phyloP scores from a whole-genome alignment of 2,888 invertebrate species.

The Lampropteryx suffumata region DNA sequence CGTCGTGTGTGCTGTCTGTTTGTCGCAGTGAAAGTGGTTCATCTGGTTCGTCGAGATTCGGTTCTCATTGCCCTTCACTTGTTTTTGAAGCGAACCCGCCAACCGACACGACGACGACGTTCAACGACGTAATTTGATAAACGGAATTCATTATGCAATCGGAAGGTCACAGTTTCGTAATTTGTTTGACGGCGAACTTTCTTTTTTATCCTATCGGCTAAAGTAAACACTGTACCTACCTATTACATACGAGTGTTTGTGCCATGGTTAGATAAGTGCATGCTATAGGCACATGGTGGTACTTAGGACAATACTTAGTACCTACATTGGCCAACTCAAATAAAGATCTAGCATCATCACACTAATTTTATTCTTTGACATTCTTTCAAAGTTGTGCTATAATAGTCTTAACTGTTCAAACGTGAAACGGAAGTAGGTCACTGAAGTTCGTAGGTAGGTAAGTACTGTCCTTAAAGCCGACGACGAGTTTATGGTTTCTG shows the following conservation, averaged over 20 bases:
- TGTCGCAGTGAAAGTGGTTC: slow-evolving; percentile 33
- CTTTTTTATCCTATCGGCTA: slow-evolving; percentile 29
- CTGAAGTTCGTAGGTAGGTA: slow-evolving; percentile 18
- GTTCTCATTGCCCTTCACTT: slow-evolving; percentile 36
- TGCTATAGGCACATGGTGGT: too few relatives aligned
- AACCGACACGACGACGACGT: not conserved
- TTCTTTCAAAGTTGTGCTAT: too few relatives aligned
- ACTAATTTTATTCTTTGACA: too few relatives aligned
- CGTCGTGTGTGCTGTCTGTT: slow-evolving; percentile 8
- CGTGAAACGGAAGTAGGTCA: slow-evolving; percentile 32
- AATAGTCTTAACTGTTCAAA: too few relatives aligned
- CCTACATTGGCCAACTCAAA: too few relatives aligned
- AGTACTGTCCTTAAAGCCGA: slow-evolving; percentile 41
- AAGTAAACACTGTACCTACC: slow-evolving; percentile 14
- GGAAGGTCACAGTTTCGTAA: slow-evolving; percentile 38
- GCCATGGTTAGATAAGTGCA: too few relatives aligned
- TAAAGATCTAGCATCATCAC: too few relatives aligned
- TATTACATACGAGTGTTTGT: slow-evolving; percentile 1
- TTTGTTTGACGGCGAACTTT: slow-evolving; percentile 32
- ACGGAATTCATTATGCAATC: slow-evolving; percentile 37
- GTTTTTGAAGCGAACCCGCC: slow-evolving; percentile 31
- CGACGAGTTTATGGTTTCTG: slow-evolving; percentile 45
- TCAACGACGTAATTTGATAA: slow-evolving; percentile 32
- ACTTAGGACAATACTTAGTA: too few relatives aligned
- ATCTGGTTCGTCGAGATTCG: slow-evolving; percentile 26